These are phyloP conservation scores for Oopsacas minuta DNA, from an alignment of 37 sponge, comb jelly and placozoan genomes.

Conservation along the genomic window DNA sequence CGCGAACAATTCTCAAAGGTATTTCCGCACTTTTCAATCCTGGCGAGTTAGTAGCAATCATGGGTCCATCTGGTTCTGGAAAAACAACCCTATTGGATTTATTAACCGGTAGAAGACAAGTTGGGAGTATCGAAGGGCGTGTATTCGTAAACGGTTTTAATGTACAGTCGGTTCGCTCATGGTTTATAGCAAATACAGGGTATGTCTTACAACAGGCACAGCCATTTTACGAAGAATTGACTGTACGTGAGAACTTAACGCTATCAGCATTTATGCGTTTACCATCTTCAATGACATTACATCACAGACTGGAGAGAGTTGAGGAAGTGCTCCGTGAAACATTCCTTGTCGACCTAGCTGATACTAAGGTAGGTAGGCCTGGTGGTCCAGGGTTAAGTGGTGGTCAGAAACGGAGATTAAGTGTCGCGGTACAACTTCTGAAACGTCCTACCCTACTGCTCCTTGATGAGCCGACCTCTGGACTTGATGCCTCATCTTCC, in stretches of 20 bases:
- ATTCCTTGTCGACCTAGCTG: slow-evolving; percentile 50
- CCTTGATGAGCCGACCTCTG: slow-evolving; percentile 77
- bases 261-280: slow-evolving; percentile 64
- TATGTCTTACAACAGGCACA: slow-evolving; percentile 57
- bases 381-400: slow-evolving; percentile 74
- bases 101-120: slow-evolving; percentile 43
- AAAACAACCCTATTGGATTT: slow-evolving; percentile 65
- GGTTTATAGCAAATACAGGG: slow-evolving; percentile 57
- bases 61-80: slow-evolving; percentile 87
- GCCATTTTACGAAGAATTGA: slow-evolving; percentile 59
- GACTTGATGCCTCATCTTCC: slow-evolving; percentile 45
- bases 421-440: slow-evolving; percentile 60
- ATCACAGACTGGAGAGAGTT: slow-evolving; percentile 51
- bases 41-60: slow-evolving; percentile 63
- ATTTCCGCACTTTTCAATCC: slow-evolving; percentile 69
- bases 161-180: slow-evolving; percentile 32
- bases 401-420: slow-evolving; percentile 63
- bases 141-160: slow-evolving; percentile 44
- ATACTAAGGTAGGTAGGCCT: slow-evolving; percentile 50
- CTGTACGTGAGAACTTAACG: slow-evolving; percentile 60
- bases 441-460: slow-evolving; percentile 56
- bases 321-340: slow-evolving; percentile 68
- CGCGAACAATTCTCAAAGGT: slow-evolving; percentile 36
- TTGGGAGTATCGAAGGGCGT: slow-evolving; percentile 30
- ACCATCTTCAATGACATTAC: slow-evolving; percentile 16